Base-by-base conservation (phyloP, 2,888 invertebrate genomes). In the Cheilosia soror region DNA sequence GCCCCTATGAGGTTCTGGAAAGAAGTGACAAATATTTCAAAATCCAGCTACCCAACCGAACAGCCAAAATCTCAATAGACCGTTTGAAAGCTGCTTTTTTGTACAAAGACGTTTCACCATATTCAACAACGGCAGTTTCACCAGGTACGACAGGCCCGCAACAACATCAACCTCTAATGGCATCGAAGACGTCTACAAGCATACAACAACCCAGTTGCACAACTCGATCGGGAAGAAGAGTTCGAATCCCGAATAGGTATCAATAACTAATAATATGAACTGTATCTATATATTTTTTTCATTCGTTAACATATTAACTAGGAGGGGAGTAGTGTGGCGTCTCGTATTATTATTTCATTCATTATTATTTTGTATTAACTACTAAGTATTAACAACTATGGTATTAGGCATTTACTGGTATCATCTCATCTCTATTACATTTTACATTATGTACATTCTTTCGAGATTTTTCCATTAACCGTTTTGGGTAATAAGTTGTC, bases 201-300 rank as follows among this genome's bases (percentile, higher is more conserved):
- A 40, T 5, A 25, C 58, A 58, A 40, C 25, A 25, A 58, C 9
- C 27, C 13, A 42, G 6, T 42, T 27, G 29, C 27, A 37, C 65
- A 49, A 65, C 65, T n/a, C 51, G 65, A 37, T 51, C 51, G 6
- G 65, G 51, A 37, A 15, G 65, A 51, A 37, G 49, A 37, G 65
- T 65, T 6, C 51, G 51, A 37, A 51, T 65, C 1, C 51, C 51
- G n/a, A 37, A 25, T 20, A 49, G 37, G 29, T 65, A 65, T 37
- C 33, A 63, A 29, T 15, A 29, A 47, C 5, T 60, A 33, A 7
- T 5, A n/a, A 2, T 27, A 27, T 29, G n/a, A 15, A 15, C 1
- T 31, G 1, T 20, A 13, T 3, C 20, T 58, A 2, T 9, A 5
- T 20, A 33, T 0, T 7, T 15, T 55, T 55, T 31, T 55, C 7